Conservation (phyloP, 2,113 vertebrate genomes). For the Crypturellus undulatus region DNA sequence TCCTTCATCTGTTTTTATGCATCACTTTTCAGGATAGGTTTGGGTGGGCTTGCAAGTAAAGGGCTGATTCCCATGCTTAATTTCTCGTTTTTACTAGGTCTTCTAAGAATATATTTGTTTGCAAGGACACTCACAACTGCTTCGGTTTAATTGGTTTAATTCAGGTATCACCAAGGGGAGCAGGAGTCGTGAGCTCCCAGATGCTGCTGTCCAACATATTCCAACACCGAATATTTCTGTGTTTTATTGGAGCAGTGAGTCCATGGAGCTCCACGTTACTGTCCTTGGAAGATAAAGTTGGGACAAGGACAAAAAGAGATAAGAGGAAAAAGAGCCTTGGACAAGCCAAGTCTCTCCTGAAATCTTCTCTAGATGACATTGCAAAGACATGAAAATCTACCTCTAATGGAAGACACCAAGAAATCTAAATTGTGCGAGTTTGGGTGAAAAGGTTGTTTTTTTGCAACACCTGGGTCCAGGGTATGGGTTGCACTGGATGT, state of each 20-base stretch:
- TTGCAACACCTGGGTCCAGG: neutral
- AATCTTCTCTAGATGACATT: neutral
- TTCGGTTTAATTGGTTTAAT: neutral
- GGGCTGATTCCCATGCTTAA: too few species aligned
- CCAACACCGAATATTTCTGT: neutral
- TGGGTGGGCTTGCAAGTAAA: too few species aligned
- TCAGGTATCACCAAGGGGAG: neutral
- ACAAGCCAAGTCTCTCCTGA: neutral
- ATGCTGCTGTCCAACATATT: neutral
- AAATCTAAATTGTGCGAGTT: neutral
- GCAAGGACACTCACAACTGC: neutral
- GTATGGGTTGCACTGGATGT: neutral
- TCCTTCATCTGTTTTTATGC: too few species aligned
- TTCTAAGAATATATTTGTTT: too few species aligned
- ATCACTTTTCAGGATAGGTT: too few species aligned
- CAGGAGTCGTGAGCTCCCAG: neutral
- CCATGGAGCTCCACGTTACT: neutral
- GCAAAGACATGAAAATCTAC: neutral
- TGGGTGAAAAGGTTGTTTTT: neutral
- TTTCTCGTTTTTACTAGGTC: too few species aligned
- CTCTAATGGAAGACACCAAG: neutral
- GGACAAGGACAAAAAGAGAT: neutral
- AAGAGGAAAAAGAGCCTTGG: neutral
- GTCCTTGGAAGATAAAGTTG: neutral
- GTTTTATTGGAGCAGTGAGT: neutral